phyloP scores from a whole-genome alignment of 2,797 vertebrate genomes.

The Valencia hispanica region DNA sequence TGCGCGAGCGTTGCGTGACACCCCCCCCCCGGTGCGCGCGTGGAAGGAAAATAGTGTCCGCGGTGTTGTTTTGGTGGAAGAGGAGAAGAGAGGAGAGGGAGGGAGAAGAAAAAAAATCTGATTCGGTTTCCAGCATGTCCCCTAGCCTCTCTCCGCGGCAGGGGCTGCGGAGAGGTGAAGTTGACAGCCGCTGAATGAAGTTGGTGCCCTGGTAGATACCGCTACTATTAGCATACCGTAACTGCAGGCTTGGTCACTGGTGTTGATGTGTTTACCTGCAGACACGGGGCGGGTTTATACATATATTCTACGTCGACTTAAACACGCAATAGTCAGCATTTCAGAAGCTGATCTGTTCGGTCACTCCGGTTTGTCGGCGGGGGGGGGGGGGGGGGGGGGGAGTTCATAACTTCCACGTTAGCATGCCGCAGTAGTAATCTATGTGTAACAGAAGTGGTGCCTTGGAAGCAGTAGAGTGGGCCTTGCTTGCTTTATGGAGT shows the following conservation, averaged over 20 bases:
- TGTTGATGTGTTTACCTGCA: background rate
- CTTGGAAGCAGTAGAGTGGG: background rate
- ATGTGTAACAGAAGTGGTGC: background rate
- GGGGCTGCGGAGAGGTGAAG: slow-evolving; percentile 63
- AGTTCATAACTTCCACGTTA: background rate
- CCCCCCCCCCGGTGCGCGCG: too few relatives aligned
- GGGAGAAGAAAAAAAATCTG: too few relatives aligned
- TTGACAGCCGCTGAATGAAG: slow-evolving; percentile 77
- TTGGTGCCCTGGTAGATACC: slow-evolving; percentile 41
- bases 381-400: slow-evolving; percentile 8
- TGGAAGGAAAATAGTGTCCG: background rate
- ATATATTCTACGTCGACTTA: rapidly evolving
- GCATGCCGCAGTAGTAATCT: background rate
- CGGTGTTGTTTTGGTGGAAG: background rate
- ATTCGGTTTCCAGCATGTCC: slow-evolving; percentile 11
- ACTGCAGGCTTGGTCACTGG: background rate
- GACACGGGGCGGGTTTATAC: background rate
- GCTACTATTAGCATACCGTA: background rate
- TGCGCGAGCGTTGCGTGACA: rapidly evolving
- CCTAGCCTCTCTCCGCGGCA: slow-evolving; percentile 44
- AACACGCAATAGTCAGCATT: background rate
- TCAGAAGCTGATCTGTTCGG: background rate
- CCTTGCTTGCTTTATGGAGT: background rate
- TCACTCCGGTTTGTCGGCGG: background rate
- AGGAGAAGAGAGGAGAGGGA: too few relatives aligned